Evolutionary conservation across 2,888 invertebrate genomes (phyloP).

Genomic region (Caenorhabditis doughertyi): DNA sequence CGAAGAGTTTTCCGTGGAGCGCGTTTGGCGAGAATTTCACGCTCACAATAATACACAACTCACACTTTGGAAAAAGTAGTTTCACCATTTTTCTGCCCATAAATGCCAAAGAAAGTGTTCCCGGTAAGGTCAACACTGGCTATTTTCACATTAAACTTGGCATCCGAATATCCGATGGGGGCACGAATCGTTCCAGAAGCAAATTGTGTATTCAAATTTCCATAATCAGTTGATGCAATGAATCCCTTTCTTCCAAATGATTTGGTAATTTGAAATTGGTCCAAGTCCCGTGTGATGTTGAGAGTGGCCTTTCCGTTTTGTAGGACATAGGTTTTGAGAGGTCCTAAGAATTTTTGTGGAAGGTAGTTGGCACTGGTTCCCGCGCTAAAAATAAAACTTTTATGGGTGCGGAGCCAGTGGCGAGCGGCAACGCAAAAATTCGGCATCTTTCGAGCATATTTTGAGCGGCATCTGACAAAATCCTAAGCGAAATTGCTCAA

Average conservation of each 20-base stretch:
- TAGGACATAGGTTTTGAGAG: neutral
- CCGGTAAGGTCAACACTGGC: neutral
- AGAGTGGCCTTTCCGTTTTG: neutral
- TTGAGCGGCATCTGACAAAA: no score
- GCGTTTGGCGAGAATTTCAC: no score
- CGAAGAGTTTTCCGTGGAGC: no score
- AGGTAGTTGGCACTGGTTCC: neutral
- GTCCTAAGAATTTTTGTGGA: neutral
- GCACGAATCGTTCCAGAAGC: neutral
- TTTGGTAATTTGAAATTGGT: neutral
- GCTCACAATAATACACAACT: neutral
- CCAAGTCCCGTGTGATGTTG: neutral
- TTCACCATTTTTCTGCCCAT: neutral
- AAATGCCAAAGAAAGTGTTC: neutral
- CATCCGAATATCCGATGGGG: neutral
- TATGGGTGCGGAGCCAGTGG: no score
- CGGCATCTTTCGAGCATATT: no score
- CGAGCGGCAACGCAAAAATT: no score
- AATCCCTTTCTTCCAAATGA: constrained; percentile 1
- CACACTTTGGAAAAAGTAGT: neutral
- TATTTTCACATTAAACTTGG: constrained; percentile 3
- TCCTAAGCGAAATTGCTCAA: no score
- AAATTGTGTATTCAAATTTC: neutral
- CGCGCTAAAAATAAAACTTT: neutral
- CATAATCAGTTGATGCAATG: neutral